Evolutionary conservation across 2,113 vertebrate species (phyloP), one percentile per base, ranked within the genome.

Genomic region (Hippocampus zosterae): DNA sequence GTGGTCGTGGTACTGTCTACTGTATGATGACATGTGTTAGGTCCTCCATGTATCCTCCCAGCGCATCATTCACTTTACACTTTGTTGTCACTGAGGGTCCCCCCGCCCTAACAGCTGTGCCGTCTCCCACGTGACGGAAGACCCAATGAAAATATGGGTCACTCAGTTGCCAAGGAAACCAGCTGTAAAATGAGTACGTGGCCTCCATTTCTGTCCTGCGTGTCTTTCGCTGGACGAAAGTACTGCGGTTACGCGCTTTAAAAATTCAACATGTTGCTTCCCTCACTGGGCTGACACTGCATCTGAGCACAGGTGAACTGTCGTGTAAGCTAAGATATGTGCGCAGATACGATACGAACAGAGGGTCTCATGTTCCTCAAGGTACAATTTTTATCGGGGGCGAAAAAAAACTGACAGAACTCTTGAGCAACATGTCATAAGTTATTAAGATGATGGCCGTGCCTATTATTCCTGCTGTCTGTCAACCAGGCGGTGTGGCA

Each of bases 61-160:
- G 50, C 12, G 60, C 46, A 70, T 71, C 41, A 10, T 67, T 23
- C 67, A 64, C 37, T 25, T 1, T 65, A 66, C 61, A 44, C 52
- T 48, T 56, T 59, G 56, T 68, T 16, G 67, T 75, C 21, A 18
- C 69, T n/a, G 2, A 10, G 48, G 71, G 60, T n/a, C 23, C 61
- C 53, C 72, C 57, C 57, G 27, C 57, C 60, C 52, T 59, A 81
- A 78, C 79, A 78, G 76, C 72, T 76, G 71, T 53, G 68, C 65
- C 13, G 1, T 79, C 73, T 79, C 74, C 59, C 65, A 71, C 66
- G 69, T 76, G 70, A 71, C 69, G 66, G 67, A 78, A 56, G 50
- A 76, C 21, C 69, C 25, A 70, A 72, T 37, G 1, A 27, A 82
- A 84, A 88, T 84, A 70, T 85, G 74, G 87, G 87, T 88, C 82